phyloP scores from a whole-genome alignment of 1,140 invertebrate species.

The Drosophila burlai region DNA sequence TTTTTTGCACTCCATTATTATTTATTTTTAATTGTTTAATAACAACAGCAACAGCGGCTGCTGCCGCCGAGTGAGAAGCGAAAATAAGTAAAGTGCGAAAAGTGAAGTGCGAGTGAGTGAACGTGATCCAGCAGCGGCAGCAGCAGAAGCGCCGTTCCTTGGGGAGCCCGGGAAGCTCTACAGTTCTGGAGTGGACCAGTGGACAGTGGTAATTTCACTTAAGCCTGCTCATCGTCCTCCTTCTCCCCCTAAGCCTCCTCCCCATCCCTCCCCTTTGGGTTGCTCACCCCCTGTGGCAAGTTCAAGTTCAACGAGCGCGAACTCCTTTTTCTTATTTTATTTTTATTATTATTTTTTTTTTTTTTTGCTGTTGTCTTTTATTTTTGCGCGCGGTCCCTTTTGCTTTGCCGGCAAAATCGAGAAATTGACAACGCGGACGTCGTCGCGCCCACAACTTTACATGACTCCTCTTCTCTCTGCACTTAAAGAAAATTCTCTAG shows the following conservation, averaged over 20 bases:
- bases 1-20: slow-evolving; percentile 41
- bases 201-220: slow-evolving; percentile 28
- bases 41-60: slow-evolving; percentile 31
- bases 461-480: slow-evolving; percentile 10
- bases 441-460: slow-evolving; percentile 54
- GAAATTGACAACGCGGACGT: slow-evolving; percentile 44
- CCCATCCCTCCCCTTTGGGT: not conserved
- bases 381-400: slow-evolving; percentile 11
- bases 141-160: not conserved
- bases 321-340: not conserved
- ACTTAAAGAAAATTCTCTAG: not conserved
- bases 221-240: not conserved
- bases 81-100: slow-evolving; percentile 55
- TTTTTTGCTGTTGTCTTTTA: not conserved
- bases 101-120: slow-evolving; percentile 61
- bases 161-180: not conserved
- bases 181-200: slow-evolving; percentile 26
- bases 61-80: slow-evolving; percentile 1
- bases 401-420: slow-evolving; percentile 38
- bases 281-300: slow-evolving; percentile 15
- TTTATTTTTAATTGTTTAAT: slow-evolving; percentile 68
- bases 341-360: not conserved
- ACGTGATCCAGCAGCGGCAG: slow-evolving; percentile 10
- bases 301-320: slow-evolving; percentile 53
- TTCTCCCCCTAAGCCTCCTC: rapidly evolving